Base-by-base conservation (phyloP, 2,113 vertebrate genomes). In the Paraplagusia blochii region DNA sequence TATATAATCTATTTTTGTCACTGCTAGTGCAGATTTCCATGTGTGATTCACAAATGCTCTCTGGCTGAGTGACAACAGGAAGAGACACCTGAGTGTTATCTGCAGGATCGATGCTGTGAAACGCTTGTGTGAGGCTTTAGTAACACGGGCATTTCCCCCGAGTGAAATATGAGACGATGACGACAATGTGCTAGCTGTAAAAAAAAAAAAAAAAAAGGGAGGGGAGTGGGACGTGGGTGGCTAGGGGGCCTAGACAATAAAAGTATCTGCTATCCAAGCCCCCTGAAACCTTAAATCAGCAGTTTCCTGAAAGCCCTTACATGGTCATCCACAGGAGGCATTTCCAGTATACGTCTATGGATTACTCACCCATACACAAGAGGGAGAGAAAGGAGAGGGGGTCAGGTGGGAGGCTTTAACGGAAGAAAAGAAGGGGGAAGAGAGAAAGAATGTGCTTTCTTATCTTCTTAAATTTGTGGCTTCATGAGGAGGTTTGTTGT, bases 111-210 rank as follows among this genome's bases (percentile, higher is more conserved):
- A 38, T 45, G 44, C 64, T 46, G 55, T 7, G 12, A 57, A 39
- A 42, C 50, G 49, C 15, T 54, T 58, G 55, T 62, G 69, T 65
- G 57, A 36, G 44, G 63, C 50, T 50, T 43, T 4, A 6, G 16
- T 29, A 63, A 53, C 15, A 2, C n/a, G 0, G 42, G 57, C n/a
- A 57, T 51, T 62, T 63, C 50, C 48, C 70, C 50, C 43, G 66
- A 47, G 61, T 79, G 77, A 79, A 76, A 86, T 56, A 64, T 70
- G 66, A 85, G 81, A 76, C 63, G 66, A 79, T 80, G 80, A 81
- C 56, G 78, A 79, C 76, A 77, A 78, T 72, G 88, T 63, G 81
- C 68, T 68, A 58, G 61, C 46, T 19, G 43, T 49, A 60, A 73
- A 29, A 63, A 73, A 48, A 55, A 51, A 47, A 60, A 73, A 29